Evolutionary conservation across 2,888 invertebrate species (phyloP).

Genomic region (Ypsolopha sequella): DNA sequence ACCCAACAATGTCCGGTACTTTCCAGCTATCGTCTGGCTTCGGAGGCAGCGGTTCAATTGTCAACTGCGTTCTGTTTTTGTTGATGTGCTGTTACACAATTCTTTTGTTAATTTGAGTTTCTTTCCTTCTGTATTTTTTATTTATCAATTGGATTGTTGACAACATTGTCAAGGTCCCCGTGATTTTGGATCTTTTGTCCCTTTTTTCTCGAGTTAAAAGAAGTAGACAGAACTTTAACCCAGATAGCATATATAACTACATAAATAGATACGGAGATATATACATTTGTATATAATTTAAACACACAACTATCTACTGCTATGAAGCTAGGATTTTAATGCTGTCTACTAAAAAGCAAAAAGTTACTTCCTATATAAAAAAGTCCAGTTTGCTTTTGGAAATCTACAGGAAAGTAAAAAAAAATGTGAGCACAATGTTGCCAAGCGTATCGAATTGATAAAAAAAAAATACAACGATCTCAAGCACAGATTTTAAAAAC

Average conservation of each 20-base stretch:
- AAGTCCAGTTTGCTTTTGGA: constrained; percentile 47
- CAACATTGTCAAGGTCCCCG: constrained; percentile 55
- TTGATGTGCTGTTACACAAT: constrained; percentile 61
- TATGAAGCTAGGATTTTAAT: constrained; percentile 48
- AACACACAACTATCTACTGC: constrained; percentile 54
- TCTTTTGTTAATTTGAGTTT: constrained; percentile 24
- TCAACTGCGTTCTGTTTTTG: constrained; percentile 61
- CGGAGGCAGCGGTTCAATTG: constrained; percentile 53
- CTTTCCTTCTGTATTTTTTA: constrained; percentile 16
- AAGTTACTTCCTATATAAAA: constrained; percentile 29
- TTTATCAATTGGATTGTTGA: constrained; percentile 65
- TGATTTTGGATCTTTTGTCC: background rate
- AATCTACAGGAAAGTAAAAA: constrained; percentile 21
- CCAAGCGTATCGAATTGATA: constrained; percentile 68
- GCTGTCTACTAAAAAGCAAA: constrained; percentile 57
- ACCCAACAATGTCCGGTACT: constrained; percentile 43
- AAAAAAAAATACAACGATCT: constrained; percentile 48
- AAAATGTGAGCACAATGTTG: constrained; percentile 67
- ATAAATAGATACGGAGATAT: constrained; percentile 20
- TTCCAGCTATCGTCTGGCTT: constrained; percentile 40
- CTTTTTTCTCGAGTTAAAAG: constrained; percentile 2
- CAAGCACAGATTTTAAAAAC: constrained; percentile 50
- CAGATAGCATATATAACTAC: constrained; percentile 28
- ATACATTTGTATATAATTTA: constrained; percentile 24
- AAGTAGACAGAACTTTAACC: constrained; percentile 18